phyloP scores from a whole-genome alignment of 2,888 invertebrate species.

The Thysanoteuthis rhombus region DNA sequence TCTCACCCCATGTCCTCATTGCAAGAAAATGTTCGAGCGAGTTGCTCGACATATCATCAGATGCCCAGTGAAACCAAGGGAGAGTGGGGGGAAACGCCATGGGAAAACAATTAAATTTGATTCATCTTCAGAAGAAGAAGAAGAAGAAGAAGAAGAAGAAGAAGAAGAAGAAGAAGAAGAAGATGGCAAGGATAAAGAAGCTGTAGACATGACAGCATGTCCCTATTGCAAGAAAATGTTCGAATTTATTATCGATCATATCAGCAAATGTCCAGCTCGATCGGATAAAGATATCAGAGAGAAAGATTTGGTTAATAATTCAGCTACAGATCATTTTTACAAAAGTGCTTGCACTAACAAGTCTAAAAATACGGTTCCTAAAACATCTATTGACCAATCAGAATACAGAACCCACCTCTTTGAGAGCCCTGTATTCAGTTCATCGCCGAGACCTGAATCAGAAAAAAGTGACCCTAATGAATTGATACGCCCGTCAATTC shows the following conservation, averaged over 20 bases:
- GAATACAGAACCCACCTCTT: not conserved
- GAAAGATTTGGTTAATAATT: slow-evolving; percentile 36
- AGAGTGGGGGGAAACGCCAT: too few species aligned
- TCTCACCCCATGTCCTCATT: too few species aligned
- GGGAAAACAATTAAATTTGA: too few species aligned
- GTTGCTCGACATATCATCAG: too few species aligned
- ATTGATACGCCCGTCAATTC: not conserved
- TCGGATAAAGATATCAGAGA: not conserved
- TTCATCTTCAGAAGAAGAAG: too few species aligned
- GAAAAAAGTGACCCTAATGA: not conserved
- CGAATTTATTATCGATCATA: not conserved
- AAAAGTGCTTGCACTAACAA: slow-evolving; percentile 32
- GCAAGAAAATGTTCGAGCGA: too few species aligned
- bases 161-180: not conserved
- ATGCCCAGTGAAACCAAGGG: too few species aligned
- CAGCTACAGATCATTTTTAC: slow-evolving; percentile 32
- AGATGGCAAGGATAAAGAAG: not conserved
- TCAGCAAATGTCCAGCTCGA: not conserved
- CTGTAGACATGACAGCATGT: not conserved
- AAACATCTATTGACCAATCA: not conserved
- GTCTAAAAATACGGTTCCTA: not conserved
- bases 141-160: not conserved
- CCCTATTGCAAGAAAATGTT: not conserved
- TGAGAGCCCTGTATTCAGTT: not conserved
- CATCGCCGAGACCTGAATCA: not conserved